phyloP scores from a whole-genome alignment of 2,113 vertebrate genomes.

The Sialia sialis region DNA sequence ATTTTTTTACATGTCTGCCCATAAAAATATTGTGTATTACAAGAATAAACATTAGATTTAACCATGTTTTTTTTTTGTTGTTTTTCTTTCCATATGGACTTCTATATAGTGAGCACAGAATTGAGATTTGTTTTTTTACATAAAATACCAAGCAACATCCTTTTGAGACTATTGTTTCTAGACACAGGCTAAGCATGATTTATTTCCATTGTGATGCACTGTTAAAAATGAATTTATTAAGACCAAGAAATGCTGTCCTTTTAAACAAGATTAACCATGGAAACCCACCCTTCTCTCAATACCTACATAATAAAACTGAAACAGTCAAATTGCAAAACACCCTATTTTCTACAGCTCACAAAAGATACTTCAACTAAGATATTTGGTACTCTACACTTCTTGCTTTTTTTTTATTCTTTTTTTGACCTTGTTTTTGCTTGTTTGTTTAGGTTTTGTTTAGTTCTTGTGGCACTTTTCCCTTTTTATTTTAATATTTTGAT shows the following conservation, averaged over 20 bases:
- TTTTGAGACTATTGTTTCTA: neutral
- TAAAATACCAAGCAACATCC: neutral
- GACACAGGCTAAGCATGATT: neutral
- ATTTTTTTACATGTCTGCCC: neutral
- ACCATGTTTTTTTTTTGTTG: neutral
- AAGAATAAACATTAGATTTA: neutral
- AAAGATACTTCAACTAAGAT: neutral
- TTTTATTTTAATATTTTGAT: neutral
- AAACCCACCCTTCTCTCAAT: neutral
- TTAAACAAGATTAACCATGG: neutral
- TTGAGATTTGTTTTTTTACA: accelerated
- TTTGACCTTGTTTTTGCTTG: neutral
- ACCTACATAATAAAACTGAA: neutral
- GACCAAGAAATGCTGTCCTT: neutral
- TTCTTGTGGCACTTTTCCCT: accelerated
- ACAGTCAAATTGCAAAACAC: neutral
- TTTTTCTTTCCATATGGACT: neutral
- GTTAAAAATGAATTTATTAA: neutral
- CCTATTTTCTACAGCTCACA: neutral
- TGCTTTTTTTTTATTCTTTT: accelerated
- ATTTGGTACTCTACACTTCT: neutral
- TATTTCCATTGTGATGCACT: neutral
- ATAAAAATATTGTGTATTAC: neutral
- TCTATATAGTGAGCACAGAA: neutral
- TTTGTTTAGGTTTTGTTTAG: neutral